Percentiles rank a stretch among this genome's conserved stretches.
These are phyloP conservation scores for Dunckerocampus dactyliophorus DNA, from an alignment of 2,113 vertebrate genomes.

Conservation along the genomic window DNA sequence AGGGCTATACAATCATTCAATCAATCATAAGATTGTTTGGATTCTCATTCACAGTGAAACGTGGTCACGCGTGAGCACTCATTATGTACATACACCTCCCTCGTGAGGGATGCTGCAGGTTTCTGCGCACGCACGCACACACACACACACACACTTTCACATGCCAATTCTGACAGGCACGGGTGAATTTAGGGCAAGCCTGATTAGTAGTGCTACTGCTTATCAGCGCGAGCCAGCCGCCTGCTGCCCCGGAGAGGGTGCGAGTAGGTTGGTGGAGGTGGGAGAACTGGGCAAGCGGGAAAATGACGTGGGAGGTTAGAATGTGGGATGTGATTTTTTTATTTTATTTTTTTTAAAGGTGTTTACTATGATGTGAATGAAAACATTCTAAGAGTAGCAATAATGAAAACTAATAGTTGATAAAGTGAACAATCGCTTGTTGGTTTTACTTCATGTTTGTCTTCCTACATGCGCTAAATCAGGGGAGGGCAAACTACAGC, in stretches of 20 bases:
- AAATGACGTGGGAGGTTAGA: conserved; percentile 25
- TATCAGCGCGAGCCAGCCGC: conserved; percentile 62
- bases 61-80: conserved; percentile 8
- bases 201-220: conserved; percentile 72
- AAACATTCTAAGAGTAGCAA: background rate
- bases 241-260: conserved; percentile 5
- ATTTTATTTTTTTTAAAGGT: no score
- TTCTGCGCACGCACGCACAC: background rate
- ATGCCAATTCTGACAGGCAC: conserved; percentile 68
- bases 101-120: conserved; percentile 44
- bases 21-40: conserved; percentile 21
- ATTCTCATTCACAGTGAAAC: conserved; percentile 36
- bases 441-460: no score
- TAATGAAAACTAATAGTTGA: conserved; percentile 13
- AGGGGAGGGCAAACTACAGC: no score
- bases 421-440: conserved; percentile 8
- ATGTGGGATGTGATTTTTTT: conserved; percentile 11
- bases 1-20: background rate
- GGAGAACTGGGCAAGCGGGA: conserved; percentile 18
- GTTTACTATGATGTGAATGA: no score
- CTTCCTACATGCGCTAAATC: no score
- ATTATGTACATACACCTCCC: conserved; percentile 30
- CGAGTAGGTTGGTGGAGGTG: conserved; percentile 7
- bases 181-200: conserved; percentile 75
- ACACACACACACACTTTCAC: conserved; percentile 15